Base-by-base conservation (phyloP, 1,140 invertebrate species). In the Heliconius himera region DNA sequence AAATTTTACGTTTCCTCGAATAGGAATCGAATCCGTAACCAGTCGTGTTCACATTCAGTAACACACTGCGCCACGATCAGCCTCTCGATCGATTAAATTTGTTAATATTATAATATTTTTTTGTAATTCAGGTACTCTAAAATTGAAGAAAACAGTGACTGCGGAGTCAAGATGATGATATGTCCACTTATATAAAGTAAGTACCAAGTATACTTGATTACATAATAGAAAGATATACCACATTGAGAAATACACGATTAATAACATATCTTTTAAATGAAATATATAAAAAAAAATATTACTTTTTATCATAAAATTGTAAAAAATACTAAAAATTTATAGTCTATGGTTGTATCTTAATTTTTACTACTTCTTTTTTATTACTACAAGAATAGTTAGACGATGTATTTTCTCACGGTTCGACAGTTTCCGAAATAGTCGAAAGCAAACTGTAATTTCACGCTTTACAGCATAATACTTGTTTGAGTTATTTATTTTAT, bases 371-470 rank as follows among this genome's bases (percentile, higher is more conserved):
- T 66, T 29, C 9, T 29, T 66, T 60, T 66, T 66, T 29, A 66
- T 66, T 29, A 26, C 60, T 29, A 66, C 20, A 22, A 60, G 56
- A 60, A 60, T 66, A 29, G 22, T 66, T 56, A 26, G 60, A 77
- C 72, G 75, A 71, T 72, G 74, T 73, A 72, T 76, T 80, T 86
- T 84, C 81, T 79, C 82, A 85, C 84, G 84, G 81, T 70, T 79
- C 79, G 79, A 73, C 81, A 75, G 78, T 76, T 82, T 79, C 75
- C 66, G 74, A 78, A 83, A 75, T 81, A 72, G 78, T 77, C 82
- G 77, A 83, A 84, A 84, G 78, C 75, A 81, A 78, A 83, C 84
- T 81, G 80, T 85, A 82, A 90, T 90, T 91, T 91, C 85, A 86
- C 87, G 88, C 83, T 86, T 74, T 46, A 76, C 70, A 77, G 78